Evolutionary conservation across 1,140 invertebrate species (phyloP).

Genomic region (Ooceraea biroi): DNA sequence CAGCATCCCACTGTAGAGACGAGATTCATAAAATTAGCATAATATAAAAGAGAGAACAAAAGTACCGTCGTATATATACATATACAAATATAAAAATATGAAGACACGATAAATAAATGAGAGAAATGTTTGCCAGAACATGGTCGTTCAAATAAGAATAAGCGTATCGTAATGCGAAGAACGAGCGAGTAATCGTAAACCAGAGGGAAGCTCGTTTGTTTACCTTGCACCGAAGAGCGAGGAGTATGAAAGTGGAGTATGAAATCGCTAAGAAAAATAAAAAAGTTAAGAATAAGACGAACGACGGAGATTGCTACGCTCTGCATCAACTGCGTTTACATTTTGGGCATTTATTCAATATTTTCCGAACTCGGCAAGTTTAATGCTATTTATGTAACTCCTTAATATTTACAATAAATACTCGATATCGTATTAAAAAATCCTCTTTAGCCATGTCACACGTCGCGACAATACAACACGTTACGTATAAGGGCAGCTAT

Average conservation of each 20-base stretch:
- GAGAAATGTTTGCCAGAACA: constrained; percentile 25
- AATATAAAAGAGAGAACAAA: neutral
- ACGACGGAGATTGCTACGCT: neutral
- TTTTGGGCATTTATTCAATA: neutral
- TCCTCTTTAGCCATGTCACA: neutral
- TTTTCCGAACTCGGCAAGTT: neutral
- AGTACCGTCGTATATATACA: neutral
- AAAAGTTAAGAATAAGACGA: constrained; percentile 31
- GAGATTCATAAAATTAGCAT: constrained; percentile 1
- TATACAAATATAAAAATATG: too few relatives aligned
- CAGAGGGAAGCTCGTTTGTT: constrained; percentile 41
- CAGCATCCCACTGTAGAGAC: neutral
- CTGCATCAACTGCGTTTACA: neutral
- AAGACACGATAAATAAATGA: too few relatives aligned
- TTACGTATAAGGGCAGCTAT: neutral
- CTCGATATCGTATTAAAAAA: neutral
- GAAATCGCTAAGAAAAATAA: constrained; percentile 13
- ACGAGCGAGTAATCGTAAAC: constrained; percentile 39
- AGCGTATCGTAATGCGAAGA: constrained; percentile 31
- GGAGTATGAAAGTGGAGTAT: neutral
- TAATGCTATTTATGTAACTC: neutral
- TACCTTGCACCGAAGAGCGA: constrained; percentile 35
- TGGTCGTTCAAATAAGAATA: constrained; percentile 26
- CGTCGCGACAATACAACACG: neutral
- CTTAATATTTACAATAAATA: neutral